Evolutionary conservation across 1,140 invertebrate species (phyloP).

Genomic region (Arctopsyche grandis): DNA sequence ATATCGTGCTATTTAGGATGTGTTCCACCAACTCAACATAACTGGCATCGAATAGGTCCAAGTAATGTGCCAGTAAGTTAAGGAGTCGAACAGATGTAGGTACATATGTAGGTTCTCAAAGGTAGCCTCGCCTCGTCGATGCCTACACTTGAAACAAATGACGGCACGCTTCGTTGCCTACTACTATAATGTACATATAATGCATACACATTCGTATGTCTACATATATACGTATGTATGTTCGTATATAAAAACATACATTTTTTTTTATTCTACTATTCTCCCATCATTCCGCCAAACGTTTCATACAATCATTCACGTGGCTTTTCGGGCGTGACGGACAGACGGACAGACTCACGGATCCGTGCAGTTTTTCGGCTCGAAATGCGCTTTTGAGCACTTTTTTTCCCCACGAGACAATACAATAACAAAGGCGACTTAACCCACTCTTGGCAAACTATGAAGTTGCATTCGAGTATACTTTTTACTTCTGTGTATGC

Average conservation of each 20-base stretch:
- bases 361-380: slow-evolving; percentile 42
- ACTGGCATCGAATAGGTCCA: too few relatives aligned
- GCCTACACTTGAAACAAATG: slow-evolving; percentile 45
- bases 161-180: slow-evolving; percentile 35
- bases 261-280: slow-evolving; percentile 33
- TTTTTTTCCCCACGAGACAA: neutral
- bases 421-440: neutral
- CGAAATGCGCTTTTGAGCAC: slow-evolving; percentile 39
- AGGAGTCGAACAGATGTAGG: too few relatives aligned
- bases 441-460: too few relatives aligned
- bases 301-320: slow-evolving; percentile 46
- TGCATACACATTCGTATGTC: neutral
- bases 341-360: slow-evolving; percentile 41
- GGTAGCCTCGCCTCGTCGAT: slow-evolving; percentile 28
- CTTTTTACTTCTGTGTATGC: too few relatives aligned
- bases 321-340: slow-evolving; percentile 42
- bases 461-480: too few relatives aligned
- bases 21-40: too few relatives aligned
- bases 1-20: too few relatives aligned
- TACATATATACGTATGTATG: neutral
- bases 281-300: slow-evolving; percentile 45
- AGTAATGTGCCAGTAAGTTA: too few relatives aligned
- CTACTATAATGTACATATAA: slow-evolving; percentile 24
- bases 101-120: slow-evolving; percentile 21
- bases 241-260: neutral